Conservation (phyloP, 2,113 vertebrate genomes). For the Megaleporinus macrocephalus region DNA sequence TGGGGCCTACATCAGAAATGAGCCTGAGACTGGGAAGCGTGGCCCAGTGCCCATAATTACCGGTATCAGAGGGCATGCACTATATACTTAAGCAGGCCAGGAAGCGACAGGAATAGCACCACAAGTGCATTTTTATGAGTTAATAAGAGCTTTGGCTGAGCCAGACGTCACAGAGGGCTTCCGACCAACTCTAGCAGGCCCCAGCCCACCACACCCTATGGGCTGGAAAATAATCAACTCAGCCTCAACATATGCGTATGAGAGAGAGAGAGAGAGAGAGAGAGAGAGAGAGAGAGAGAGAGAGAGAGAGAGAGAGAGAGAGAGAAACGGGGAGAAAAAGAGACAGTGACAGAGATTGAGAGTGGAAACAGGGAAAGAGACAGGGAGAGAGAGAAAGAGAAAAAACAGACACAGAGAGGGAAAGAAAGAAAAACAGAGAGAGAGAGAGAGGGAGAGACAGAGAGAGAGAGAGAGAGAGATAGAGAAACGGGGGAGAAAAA, state of each 20-base stretch:
- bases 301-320: not conserved
- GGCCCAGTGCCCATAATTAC: constrained; percentile 66
- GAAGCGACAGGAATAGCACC: constrained; percentile 71
- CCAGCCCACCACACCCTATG: constrained; percentile 55
- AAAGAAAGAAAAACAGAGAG: no score
- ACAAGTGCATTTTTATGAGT: constrained; percentile 68
- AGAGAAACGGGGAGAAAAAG: not conserved
- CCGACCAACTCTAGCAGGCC: constrained; percentile 31
- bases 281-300: not conserved
- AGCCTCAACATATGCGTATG: not conserved
- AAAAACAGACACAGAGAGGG: no score
- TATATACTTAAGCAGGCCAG: constrained; percentile 73
- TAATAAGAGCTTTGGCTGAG: constrained; percentile 72
- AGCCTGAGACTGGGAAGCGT: constrained; percentile 25
- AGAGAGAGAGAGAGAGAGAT: not conserved
- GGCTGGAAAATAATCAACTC: constrained; percentile 53
- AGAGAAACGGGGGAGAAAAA: no score
- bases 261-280: not conserved
- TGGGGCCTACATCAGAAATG: constrained; percentile 38
- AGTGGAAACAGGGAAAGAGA: no score
- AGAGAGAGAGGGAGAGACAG: not conserved
- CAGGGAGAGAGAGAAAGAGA: not conserved
- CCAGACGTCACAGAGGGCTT: constrained; percentile 61
- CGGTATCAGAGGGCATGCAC: constrained; percentile 62
- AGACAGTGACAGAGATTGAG: no score